Conservation (phyloP, 2,113 vertebrate genomes). For the Campylomormyrus numenius region DNA sequence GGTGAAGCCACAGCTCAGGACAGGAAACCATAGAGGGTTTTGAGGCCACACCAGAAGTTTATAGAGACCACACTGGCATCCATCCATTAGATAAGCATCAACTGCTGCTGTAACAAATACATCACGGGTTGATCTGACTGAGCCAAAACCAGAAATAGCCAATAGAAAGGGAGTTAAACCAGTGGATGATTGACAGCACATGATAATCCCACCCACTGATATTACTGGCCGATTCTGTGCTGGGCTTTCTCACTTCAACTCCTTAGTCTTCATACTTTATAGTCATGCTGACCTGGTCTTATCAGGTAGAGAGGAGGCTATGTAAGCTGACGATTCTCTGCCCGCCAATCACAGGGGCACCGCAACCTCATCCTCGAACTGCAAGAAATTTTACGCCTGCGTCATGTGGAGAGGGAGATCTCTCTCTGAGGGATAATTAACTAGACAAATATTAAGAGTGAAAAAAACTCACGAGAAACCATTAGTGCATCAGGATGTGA, state of each 20-base stretch:
- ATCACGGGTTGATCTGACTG: neutral
- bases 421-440: neutral
- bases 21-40: constrained; percentile 3
- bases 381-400: neutral
- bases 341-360: neutral
- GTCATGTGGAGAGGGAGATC: neutral
- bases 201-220: neutral
- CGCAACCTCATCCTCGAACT: neutral
- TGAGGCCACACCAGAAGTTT: neutral
- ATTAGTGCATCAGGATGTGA: neutral
- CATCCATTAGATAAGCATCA: neutral
- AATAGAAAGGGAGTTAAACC: neutral
- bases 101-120: neutral
- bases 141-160: neutral
- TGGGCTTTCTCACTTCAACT: neutral
- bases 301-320: neutral
- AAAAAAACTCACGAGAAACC: neutral
- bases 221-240: neutral
- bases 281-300: neutral
- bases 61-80: neutral
- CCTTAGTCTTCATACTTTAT: neutral
- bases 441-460: neutral
- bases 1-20: neutral
- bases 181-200: neutral
- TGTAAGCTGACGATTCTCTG: neutral